These are phyloP conservation scores for Drosophila ezoana DNA, from an alignment of 2,888 invertebrate species.

Conservation along the genomic window DNA sequence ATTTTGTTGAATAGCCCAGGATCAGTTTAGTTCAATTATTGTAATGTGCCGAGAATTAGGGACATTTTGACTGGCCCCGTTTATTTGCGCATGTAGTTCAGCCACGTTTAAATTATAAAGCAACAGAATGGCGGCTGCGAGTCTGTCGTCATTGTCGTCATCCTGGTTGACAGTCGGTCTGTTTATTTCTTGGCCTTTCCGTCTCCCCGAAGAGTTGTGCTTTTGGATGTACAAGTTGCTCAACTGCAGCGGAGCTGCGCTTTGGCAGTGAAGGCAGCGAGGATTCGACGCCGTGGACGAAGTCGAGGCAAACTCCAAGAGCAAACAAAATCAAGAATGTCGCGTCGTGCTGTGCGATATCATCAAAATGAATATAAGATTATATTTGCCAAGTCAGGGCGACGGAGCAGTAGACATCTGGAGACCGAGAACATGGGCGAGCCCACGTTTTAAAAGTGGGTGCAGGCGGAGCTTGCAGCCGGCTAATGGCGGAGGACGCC, in stretches of 20 bases:
- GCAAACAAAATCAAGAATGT: constrained; percentile 68
- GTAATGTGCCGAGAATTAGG: constrained; percentile 9
- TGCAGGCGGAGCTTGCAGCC: background rate
- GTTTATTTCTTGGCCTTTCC: constrained; percentile 13
- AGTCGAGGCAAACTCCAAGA: constrained; percentile 31
- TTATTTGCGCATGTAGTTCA: constrained; percentile 37
- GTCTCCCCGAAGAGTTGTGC: constrained; percentile 66
- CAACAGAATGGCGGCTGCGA: constrained; percentile 50
- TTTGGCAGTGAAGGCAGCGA: constrained; percentile 6
- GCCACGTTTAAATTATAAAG: constrained; percentile 55
- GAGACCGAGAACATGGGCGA: constrained; percentile 11
- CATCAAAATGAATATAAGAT: constrained; percentile 79
- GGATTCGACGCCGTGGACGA: constrained; percentile 27
- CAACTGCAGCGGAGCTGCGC: constrained; percentile 61
- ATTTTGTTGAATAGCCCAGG: too few species aligned
- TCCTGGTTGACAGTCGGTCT: constrained; percentile 8
- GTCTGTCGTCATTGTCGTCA: constrained; percentile 11
- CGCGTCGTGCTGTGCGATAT: constrained; percentile 56
- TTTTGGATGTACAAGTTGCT: constrained; percentile 69
- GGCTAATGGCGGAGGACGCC: constrained; percentile 11
- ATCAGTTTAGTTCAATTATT: constrained; percentile 30
- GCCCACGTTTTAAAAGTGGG: constrained; percentile 7
- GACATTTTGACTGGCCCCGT: background rate
- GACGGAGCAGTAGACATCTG: background rate
- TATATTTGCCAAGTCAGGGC: constrained; percentile 62